Conservation (phyloP, 2,113 vertebrate species). For the Percina caprodes region DNA sequence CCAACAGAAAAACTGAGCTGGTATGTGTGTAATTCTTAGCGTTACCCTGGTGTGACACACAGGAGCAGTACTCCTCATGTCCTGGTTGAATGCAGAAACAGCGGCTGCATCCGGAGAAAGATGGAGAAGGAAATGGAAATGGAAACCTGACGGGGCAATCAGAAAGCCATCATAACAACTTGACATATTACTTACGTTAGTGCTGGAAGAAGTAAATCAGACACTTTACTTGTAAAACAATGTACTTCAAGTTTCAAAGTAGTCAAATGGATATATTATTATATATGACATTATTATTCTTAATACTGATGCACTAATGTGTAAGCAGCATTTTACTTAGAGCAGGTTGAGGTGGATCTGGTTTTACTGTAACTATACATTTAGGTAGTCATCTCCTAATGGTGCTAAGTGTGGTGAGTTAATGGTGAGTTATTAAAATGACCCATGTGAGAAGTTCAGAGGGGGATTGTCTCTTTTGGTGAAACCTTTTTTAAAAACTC, state of each 20-base stretch:
- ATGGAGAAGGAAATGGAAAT: slow-evolving; percentile 36
- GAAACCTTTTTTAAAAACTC: no score
- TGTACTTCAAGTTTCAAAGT: not conserved
- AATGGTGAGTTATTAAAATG: no score
- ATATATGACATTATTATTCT: not conserved
- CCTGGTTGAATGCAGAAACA: slow-evolving; percentile 35
- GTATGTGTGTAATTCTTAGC: not conserved
- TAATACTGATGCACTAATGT: not conserved
- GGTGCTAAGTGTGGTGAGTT: no score
- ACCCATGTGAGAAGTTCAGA: no score
- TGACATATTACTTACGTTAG: not conserved
- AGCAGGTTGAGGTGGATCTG: no score
- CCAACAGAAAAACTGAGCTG: slow-evolving; percentile 22
- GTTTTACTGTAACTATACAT: no score
- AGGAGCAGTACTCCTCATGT: slow-evolving; percentile 36
- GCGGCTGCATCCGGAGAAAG: slow-evolving; percentile 49
- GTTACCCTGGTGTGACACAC: slow-evolving; percentile 8
- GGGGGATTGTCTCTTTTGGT: no score
- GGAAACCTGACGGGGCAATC: slow-evolving; percentile 3
- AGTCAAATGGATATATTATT: not conserved
- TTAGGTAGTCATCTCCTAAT: no score
- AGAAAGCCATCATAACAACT: not conserved
- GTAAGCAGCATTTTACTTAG: not conserved
- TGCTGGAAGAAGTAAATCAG: not conserved
- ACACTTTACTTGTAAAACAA: not conserved